Base-by-base conservation (phyloP, 2,113 vertebrate genomes). In the Meles meles region DNA sequence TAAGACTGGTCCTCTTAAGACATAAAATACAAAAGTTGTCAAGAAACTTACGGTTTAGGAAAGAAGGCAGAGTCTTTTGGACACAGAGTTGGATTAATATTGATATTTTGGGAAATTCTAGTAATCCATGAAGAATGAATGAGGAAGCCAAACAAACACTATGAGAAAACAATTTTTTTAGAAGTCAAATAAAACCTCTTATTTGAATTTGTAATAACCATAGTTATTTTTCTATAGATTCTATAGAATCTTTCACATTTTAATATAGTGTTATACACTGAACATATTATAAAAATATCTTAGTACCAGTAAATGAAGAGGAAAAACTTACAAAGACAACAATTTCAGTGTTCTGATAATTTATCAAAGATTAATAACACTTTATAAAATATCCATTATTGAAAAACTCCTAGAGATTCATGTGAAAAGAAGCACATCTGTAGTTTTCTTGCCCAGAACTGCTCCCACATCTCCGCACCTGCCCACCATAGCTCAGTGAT, bases 381-480 rank as follows among this genome's bases (percentile, higher is more conserved):
- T 23, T 6, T 74, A 5, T 17, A 5, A 81, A 31, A 2, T 55
- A 34, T 42, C 63, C 37, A 39, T 49, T 14, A 67, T 39, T 18
- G n/a, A 55, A 69, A 67, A 17, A 7, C 4, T 15, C 23, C 10
- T 47, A 15, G 25, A 15, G 25, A 69, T 34, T 81, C n/a, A 23
- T 20, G 2, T 55, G 31, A 80, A 18, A 55, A 37, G 7, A 6
- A 57, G 57, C 11, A 20, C 79, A 52, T 39, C 5, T 67, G 4
- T 39, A 31, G 7, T 39, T 6, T 65, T 67, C 17, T 15, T 4
- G 7, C 13, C 17, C 65, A 15, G 23, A 3, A 8, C 21, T 31
- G 15, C 27, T 31, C 12, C 59, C 5, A 25, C 34, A n/a, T 1
- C 4, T 7, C 3, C 3, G 6, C n/a, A 71, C n/a, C n/a, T 11